These are phyloP conservation scores for Tuberolachnus salignus DNA, from an alignment of 2,888 invertebrate species.

Conservation along the genomic window DNA sequence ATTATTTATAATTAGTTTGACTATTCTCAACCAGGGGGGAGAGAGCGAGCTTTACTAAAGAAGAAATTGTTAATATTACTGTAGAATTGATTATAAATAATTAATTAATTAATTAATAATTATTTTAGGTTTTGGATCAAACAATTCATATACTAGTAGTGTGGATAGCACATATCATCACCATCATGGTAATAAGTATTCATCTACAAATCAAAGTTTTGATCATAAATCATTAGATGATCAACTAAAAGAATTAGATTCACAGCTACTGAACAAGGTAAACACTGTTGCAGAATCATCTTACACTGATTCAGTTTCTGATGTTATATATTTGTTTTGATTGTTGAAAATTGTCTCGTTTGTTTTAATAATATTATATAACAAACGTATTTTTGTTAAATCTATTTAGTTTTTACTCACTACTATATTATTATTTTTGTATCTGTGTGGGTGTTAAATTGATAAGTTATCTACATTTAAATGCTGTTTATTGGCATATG, in stretches of 20 bases:
- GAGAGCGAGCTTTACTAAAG: no score
- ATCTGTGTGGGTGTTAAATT: slow-evolving; percentile 8
- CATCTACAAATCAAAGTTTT: slow-evolving; percentile 65
- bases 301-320: slow-evolving; percentile 55
- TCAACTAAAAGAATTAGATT: slow-evolving; percentile 81
- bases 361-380: slow-evolving; percentile 43
- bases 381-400: slow-evolving; percentile 45
- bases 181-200: slow-evolving; percentile 59
- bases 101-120: no score
- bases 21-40: no score
- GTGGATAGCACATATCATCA: slow-evolving; percentile 62
- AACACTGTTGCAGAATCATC: slow-evolving; percentile 53
- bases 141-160: slow-evolving; percentile 67
- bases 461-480: slow-evolving; percentile 8
- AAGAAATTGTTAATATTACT: no score
- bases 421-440: slow-evolving; percentile 28
- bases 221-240: slow-evolving; percentile 79
- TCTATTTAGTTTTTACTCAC: slow-evolving; percentile 27
- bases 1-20: no score
- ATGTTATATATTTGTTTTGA: slow-evolving; percentile 53
- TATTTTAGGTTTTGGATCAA: slow-evolving; percentile 66
- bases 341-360: slow-evolving; percentile 45
- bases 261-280: slow-evolving; percentile 67
- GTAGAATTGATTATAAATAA: no score
- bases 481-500: not conserved